Evolutionary conservation across 2,888 invertebrate genomes (phyloP).

Genomic region (Tetrapedia diversipes): DNA sequence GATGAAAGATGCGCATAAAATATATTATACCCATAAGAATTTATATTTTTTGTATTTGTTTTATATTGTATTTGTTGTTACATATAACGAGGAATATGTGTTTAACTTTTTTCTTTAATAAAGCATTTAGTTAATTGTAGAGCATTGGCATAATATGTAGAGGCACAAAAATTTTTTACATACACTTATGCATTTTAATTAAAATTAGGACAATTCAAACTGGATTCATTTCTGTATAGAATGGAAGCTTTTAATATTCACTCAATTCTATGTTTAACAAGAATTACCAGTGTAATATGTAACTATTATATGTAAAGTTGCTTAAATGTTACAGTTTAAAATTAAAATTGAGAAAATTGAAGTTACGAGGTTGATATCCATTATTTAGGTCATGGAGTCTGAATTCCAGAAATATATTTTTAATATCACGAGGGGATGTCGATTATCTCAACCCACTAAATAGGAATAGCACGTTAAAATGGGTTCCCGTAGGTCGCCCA

Average conservation of each 20-base stretch:
- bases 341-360: not conserved
- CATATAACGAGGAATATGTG: too few species aligned
- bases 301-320: too few species aligned
- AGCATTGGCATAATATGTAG: too few species aligned
- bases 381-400: not conserved
- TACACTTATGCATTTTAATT: too few species aligned
- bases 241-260: not conserved
- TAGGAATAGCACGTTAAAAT: not conserved
- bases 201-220: too few species aligned
- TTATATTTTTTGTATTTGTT: not conserved
- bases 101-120: too few species aligned
- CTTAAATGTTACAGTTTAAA: not conserved
- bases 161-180: too few species aligned
- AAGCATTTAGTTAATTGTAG: too few species aligned
- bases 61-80: too few species aligned
- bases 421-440: not conserved
- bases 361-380: not conserved
- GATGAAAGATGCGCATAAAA: slow-evolving; percentile 8
- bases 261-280: not conserved
- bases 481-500: not conserved
- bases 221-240: too few species aligned
- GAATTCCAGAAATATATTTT: slow-evolving; percentile 9
- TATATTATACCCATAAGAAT: not conserved
- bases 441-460: slow-evolving; percentile 2
- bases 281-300: not conserved